A percentile compares a stretch with the other conserved stretches of the same genome.
Conservation (phyloP, 2,888 invertebrate genomes). For the Tinea semifulvella region DNA sequence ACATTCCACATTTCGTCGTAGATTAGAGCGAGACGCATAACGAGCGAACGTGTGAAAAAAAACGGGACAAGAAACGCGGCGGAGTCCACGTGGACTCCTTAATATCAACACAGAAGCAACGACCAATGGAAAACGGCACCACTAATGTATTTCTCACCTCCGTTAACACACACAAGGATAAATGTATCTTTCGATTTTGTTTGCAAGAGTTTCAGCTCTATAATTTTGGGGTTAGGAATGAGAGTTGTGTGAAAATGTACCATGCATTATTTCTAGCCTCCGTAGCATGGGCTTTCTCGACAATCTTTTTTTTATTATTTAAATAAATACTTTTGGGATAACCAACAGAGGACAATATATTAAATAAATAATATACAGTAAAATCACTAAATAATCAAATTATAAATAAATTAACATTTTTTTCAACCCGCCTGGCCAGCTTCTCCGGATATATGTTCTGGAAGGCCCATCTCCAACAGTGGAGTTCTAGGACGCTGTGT, state of each 20-base stretch:
- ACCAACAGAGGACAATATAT: too few relatives aligned
- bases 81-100: conserved; percentile 66
- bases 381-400: too few relatives aligned
- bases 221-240: neutral
- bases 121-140: conserved; percentile 67
- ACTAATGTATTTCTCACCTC: conserved; percentile 70
- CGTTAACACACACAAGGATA: conserved; percentile 57
- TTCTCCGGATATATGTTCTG: too few relatives aligned
- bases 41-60: conserved; percentile 53
- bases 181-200: conserved; percentile 15
- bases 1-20: conserved; percentile 67
- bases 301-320: conserved; percentile 46
- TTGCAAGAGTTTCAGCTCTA: neutral
- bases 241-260: neutral
- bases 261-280: conserved; percentile 8
- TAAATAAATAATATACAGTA: too few relatives aligned
- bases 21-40: conserved; percentile 64
- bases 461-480: too few relatives aligned
- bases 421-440: too few relatives aligned
- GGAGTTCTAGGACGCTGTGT: too few relatives aligned
- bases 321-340: too few relatives aligned
- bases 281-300: too few relatives aligned
- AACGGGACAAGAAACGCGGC: conserved; percentile 61
- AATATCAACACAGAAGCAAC: conserved; percentile 65
- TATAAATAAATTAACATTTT: too few relatives aligned